Evolutionary conservation across 2,113 vertebrate genomes (phyloP).

Genomic region (Pachyramphus minor): DNA sequence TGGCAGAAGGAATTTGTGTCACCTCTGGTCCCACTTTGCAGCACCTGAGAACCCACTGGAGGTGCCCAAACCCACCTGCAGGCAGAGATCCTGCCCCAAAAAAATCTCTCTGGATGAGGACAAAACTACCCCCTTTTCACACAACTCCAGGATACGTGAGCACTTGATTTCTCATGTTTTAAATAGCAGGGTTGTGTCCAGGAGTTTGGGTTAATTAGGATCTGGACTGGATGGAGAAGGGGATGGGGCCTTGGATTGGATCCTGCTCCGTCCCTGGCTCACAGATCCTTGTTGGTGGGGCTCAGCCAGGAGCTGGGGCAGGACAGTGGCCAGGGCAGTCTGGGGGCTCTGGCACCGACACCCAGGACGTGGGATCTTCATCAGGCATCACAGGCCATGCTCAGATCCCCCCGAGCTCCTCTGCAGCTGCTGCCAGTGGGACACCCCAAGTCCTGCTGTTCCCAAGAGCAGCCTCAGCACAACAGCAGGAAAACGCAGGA

Average conservation of each 20-base stretch:
- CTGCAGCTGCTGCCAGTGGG: background rate
- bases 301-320: background rate
- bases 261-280: background rate
- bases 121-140: background rate
- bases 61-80: background rate
- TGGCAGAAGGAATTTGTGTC: background rate
- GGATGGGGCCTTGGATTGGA: background rate
- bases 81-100: background rate
- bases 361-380: background rate
- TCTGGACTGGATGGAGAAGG: too few relatives aligned
- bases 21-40: background rate
- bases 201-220: background rate
- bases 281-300: background rate
- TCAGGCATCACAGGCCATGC: rapidly evolving
- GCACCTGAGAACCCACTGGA: rapidly evolving
- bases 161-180: background rate
- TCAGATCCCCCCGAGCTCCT: too few relatives aligned
- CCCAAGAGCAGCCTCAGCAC: background rate
- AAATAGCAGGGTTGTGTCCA: too few relatives aligned
- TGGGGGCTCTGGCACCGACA: background rate
- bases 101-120: background rate
- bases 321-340: rapidly evolving
- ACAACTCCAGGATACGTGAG: background rate
- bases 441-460: background rate
- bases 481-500: rapidly evolving